Evolutionary conservation across 2,113 vertebrate species (phyloP), one percentile per base, ranked within the genome.

Genomic region (Nycticorax nycticorax): DNA sequence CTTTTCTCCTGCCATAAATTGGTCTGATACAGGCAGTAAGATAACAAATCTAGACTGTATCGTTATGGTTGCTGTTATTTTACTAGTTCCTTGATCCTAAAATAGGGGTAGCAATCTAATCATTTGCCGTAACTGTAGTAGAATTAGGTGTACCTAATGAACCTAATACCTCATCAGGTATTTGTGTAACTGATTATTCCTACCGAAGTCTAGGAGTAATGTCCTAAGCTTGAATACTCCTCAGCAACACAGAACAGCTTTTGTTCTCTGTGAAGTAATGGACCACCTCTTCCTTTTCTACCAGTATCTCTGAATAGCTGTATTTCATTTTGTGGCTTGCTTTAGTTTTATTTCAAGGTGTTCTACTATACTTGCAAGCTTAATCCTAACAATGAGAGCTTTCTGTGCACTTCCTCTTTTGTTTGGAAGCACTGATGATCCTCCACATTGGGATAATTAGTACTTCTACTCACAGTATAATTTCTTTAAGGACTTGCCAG

Each of bases 41-140:
- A 96, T 96, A 96, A 97, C 96, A 96, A 94, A 94, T 91, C 89
- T 68, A 52, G 74, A 76, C 69, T 68, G 20, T 81, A 78, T 52
- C 28, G 2, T 73, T 90, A 66, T 91, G 88, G 89, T 76, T 33
- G 53, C 85, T 92, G 48, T 73, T 94, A 89, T 78, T 95, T 96
- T 95, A 96, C 94, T 85, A 89, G 86, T 71, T 91, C 53, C 73
- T 92, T 84, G 47, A 85, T 87, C 64, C 93, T 89, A 68, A 55
- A 75, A 91, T 16, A 78, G 69, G 62, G 33, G 27, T 79, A 85
- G 43, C 52, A 75, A 63, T 50, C 45, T 64, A 76, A 64, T 55
- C 0, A 16, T 55, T 73, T 6, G 1, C 62, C 63, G 32, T 75
- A 94, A 71, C 37, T 56, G 13, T 3, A 55, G 47, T 32, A 71